Evolutionary conservation across 2,113 vertebrate genomes (phyloP), one percentile per base, ranked within the genome.

Genomic region (Nanorana parkeri): DNA sequence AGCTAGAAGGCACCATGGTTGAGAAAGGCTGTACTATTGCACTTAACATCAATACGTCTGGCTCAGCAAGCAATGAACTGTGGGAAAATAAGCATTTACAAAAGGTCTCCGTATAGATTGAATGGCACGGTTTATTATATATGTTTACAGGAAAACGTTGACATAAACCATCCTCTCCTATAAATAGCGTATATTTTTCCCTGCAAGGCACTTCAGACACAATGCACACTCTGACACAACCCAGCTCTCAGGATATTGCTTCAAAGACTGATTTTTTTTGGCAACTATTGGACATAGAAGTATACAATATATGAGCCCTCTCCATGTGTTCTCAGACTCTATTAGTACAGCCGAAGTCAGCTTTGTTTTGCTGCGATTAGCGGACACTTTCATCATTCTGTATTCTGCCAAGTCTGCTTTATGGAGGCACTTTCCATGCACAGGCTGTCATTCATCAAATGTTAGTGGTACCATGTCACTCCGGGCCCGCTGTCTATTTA

Each of bases 381-480:
- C 24, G 24, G 47, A 77, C 74, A 65, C 74, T 77, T 65, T 77
- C 58, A 77, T 77, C 60, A 65, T 77, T 52, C 23, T 77, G 74
- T 51, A 65, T 64, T 77, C 60, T 65, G 74, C 58, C 60, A 77
- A 52, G 21, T 64, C 60, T 64, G 74, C 74, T 77, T 77, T 64
- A 77, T 77, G 74, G 23, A 77, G 74, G 74, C 74, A 64, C 74
- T 77, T 77, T 63, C 74, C 74, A 47, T 47, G 19, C 41, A 51
- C 74, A 41, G 74, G 58, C 58, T 36, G 41, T 63, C 58, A 77
- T 77, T 64, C 74, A 77, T 77, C 74, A 77, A 64, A 77, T 17
- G 23, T 28, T 47, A 77, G 74, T 26, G 60, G 74, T 51, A 26
- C 41, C 23, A 60, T 52, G 58, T 77, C 74, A 64, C 60, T 77